Conservation (phyloP, 2,113 vertebrate genomes). For the Australoheros scitulus region DNA sequence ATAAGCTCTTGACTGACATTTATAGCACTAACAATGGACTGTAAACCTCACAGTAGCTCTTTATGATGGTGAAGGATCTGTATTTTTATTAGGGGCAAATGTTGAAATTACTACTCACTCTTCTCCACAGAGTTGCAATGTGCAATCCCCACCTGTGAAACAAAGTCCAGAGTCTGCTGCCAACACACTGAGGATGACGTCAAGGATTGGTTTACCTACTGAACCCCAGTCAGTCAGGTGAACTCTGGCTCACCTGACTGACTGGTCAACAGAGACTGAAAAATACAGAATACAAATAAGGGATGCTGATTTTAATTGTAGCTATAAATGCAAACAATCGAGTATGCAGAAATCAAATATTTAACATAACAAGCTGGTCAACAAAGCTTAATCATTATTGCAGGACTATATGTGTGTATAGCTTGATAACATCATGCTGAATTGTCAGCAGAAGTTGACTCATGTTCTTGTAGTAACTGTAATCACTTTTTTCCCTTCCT, state of each 20-base stretch:
- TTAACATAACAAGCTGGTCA: neutral
- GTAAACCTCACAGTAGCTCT: conserved; percentile 61
- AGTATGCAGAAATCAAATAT: neutral
- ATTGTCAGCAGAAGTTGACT: conserved; percentile 36
- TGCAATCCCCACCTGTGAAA: conserved; percentile 45
- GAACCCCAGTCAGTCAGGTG: conserved; percentile 24
- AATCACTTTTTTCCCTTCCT: conserved; percentile 6
- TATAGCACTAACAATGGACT: conserved; percentile 60
- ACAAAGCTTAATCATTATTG: neutral
- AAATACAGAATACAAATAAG: neutral
- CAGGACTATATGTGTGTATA: conserved; percentile 10
- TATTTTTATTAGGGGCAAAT: conserved; percentile 64
- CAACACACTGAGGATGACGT: conserved; percentile 71
- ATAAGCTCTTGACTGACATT: conserved; percentile 22
- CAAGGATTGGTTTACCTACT: conserved; percentile 21
- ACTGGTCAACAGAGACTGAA: neutral
- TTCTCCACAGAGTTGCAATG: conserved; percentile 7
- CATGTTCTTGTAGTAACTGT: neutral
- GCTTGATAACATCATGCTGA: conserved; percentile 29
- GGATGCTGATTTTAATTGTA: neutral
- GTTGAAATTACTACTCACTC: conserved; percentile 49
- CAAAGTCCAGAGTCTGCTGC: conserved; percentile 81
- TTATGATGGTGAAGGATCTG: conserved; percentile 56
- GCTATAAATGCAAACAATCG: neutral
- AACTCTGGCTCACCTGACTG: conserved; percentile 15